These are phyloP conservation scores for Leiothrix lutea DNA, from an alignment of 2,113 vertebrate species.

Conservation along the genomic window DNA sequence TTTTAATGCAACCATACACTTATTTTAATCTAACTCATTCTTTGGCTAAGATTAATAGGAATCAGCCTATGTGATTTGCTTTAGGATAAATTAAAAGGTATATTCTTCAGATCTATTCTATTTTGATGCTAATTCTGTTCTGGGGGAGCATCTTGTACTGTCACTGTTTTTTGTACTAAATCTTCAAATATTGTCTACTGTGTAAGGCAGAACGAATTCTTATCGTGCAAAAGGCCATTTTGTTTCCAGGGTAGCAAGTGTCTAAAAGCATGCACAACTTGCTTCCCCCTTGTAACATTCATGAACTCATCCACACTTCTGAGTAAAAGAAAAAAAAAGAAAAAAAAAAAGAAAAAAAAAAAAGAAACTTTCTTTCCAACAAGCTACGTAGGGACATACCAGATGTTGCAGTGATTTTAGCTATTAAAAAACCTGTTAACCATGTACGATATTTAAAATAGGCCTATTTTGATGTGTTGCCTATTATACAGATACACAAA, in stretches of 20 bases:
- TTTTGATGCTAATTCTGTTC: slow-evolving; percentile 97
- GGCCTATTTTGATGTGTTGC: slow-evolving; percentile 99
- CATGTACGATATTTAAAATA: slow-evolving; percentile 99
- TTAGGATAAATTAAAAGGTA: slow-evolving; percentile 88
- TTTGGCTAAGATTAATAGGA: slow-evolving; percentile 87
- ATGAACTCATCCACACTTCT: slow-evolving; percentile 87
- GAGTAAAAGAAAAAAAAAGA: slow-evolving; percentile 29
- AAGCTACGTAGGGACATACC: slow-evolving; percentile 83
- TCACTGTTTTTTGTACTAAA: slow-evolving; percentile 91
- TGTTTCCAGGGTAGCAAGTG: slow-evolving; percentile 88
- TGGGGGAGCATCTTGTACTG: slow-evolving; percentile 91
- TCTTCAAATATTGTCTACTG: slow-evolving; percentile 88
- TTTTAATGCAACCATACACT: slow-evolving; percentile 83
- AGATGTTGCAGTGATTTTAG: slow-evolving; percentile 94
- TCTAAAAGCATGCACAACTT: slow-evolving; percentile 95
- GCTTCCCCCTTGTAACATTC: slow-evolving; percentile 90
- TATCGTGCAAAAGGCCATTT: slow-evolving; percentile 78
- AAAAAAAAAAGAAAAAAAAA: not conserved
- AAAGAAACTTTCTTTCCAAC: slow-evolving; percentile 52
- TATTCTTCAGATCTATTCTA: slow-evolving; percentile 90
- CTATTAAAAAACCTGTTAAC: slow-evolving; percentile 79
- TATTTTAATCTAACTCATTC: slow-evolving; percentile 85
- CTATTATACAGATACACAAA: slow-evolving; percentile 98
- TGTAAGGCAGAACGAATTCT: slow-evolving; percentile 87
- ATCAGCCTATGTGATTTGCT: slow-evolving; percentile 87